Percentiles rank a stretch among this genome's conserved stretches.
These are phyloP conservation scores for Dallia pectoralis DNA, from an alignment of 2,797 vertebrate species.

Conservation along the genomic window DNA sequence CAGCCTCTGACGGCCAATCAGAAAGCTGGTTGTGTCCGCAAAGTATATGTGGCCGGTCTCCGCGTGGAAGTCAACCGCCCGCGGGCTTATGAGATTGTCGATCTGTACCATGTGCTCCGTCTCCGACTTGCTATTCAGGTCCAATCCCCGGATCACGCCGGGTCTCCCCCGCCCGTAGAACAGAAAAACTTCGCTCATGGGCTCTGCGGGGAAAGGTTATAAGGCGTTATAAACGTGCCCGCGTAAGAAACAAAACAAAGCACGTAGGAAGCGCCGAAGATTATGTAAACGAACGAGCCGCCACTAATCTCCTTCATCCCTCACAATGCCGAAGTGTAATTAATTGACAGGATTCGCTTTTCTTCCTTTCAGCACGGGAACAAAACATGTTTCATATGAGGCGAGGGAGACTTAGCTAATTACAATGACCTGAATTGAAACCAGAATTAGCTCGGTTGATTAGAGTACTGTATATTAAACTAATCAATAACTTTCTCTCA, in stretches of 20 bases:
- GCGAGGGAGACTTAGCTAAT: slow-evolving; percentile 61
- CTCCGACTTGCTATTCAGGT: slow-evolving; percentile 78
- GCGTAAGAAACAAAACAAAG: not conserved
- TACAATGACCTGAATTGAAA: slow-evolving; percentile 73
- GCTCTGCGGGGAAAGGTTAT: slow-evolving; percentile 69
- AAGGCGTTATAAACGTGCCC: not conserved
- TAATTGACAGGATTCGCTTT: slow-evolving; percentile 69
- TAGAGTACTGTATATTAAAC: slow-evolving; percentile 55
- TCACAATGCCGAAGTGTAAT: slow-evolving; percentile 50
- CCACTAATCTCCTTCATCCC: slow-evolving; percentile 29
- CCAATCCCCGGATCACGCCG: slow-evolving; percentile 84
- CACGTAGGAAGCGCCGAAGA: slow-evolving; percentile 49
- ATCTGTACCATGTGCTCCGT: slow-evolving; percentile 85
- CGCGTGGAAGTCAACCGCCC: slow-evolving; percentile 84
- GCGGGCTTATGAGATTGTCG: slow-evolving; percentile 83
- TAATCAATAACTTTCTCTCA: slow-evolving; percentile 62
- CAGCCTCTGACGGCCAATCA: slow-evolving; percentile 85
- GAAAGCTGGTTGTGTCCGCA: slow-evolving; percentile 84
- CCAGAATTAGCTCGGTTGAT: slow-evolving; percentile 66
- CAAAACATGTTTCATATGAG: slow-evolving; percentile 60
- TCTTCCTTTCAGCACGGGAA: slow-evolving; percentile 57
- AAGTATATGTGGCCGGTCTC: slow-evolving; percentile 83
- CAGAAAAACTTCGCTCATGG: slow-evolving; percentile 84
- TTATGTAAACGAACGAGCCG: slow-evolving; percentile 68
- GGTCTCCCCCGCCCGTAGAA: slow-evolving; percentile 88